These are phyloP conservation scores for Notarius lentiginosus DNA, from an alignment of 2,113 vertebrate species.

Conservation along the genomic window DNA sequence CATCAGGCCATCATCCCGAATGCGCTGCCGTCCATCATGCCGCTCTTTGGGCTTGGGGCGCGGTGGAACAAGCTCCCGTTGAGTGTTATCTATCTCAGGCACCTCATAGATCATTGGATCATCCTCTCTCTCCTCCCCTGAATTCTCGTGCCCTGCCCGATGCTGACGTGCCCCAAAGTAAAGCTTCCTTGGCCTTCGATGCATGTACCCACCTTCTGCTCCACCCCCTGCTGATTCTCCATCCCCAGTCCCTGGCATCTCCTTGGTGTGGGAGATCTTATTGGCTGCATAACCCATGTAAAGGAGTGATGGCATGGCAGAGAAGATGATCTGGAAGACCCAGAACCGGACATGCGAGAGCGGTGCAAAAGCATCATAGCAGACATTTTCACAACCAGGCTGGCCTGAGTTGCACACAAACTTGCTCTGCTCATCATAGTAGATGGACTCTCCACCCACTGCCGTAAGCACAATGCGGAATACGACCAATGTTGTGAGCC, in stretches of 20 bases:
- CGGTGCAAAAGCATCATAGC: constrained; percentile 94
- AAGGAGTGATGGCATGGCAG: constrained; percentile 91
- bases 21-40: constrained; percentile 87
- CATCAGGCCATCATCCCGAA: constrained; percentile 91
- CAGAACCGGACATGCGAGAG: constrained; percentile 96
- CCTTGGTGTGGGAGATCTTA: constrained; percentile 88
- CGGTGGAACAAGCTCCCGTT: constrained; percentile 74
- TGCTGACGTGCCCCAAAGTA: constrained; percentile 84
- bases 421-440: constrained; percentile 97
- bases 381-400: constrained; percentile 96
- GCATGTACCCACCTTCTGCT: constrained; percentile 68
- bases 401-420: constrained; percentile 97
- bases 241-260: constrained; percentile 69
- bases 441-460: constrained; percentile 96
- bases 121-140: constrained; percentile 89
- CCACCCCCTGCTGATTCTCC: constrained; percentile 32
- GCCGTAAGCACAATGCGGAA: constrained; percentile 97
- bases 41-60: constrained; percentile 72
- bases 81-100: constrained; percentile 84
- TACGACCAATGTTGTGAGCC: constrained; percentile 93
- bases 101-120: constrained; percentile 98
- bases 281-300: constrained; percentile 94
- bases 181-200: constrained; percentile 80
- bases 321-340: constrained; percentile 97
- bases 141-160: constrained; percentile 82